A percentile compares a stretch with the other conserved stretches of the same genome.
Evolutionary conservation across 2,797 vertebrate species (phyloP).

Genomic region (Lophius americanus): DNA sequence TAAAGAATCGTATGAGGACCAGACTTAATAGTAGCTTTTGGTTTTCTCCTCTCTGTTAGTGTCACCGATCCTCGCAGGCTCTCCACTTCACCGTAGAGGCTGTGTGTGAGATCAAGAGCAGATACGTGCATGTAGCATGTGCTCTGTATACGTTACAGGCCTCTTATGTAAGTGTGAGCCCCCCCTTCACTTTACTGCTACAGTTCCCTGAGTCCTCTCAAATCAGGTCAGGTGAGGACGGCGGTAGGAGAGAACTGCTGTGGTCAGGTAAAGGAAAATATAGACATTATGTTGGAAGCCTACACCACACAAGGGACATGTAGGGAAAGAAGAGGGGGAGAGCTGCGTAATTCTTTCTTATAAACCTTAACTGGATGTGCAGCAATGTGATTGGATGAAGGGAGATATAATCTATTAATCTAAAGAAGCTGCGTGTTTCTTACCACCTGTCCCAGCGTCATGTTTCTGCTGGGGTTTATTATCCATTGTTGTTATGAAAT

Average conservation of each 20-base stretch:
- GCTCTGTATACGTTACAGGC: slow-evolving; percentile 60
- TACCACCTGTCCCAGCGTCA: slow-evolving; percentile 13
- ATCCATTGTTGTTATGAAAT: slow-evolving; percentile 3
- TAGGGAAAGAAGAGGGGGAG: neutral
- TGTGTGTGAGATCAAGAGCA: slow-evolving; percentile 15
- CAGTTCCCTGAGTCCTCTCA: slow-evolving; percentile 63
- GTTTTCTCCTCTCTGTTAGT: slow-evolving; percentile 21
- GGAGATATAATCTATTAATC: slow-evolving; percentile 28
- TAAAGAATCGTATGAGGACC: slow-evolving; percentile 18
- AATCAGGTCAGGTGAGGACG: slow-evolving; percentile 80
- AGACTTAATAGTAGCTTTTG: slow-evolving; percentile 36
- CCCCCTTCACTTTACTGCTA: slow-evolving; percentile 46
- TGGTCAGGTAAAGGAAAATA: slow-evolving; percentile 77
- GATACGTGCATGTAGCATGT: slow-evolving; percentile 39
- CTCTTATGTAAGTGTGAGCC: slow-evolving; percentile 74
- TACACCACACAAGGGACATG: slow-evolving; percentile 13
- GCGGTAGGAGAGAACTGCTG: slow-evolving; percentile 17
- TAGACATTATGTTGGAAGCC: slow-evolving; percentile 36
- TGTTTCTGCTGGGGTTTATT: slow-evolving; percentile 1
- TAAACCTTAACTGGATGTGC: slow-evolving; percentile 34
- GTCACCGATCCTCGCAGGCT: slow-evolving; percentile 29
- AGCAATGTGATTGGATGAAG: slow-evolving; percentile 8
- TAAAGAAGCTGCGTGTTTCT: slow-evolving; percentile 2
- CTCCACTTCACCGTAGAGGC: slow-evolving; percentile 17
- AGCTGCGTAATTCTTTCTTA: slow-evolving; percentile 3